These are phyloP conservation scores for Drosophila barbarae DNA, from an alignment of 2,888 invertebrate genomes.

Conservation along the genomic window DNA sequence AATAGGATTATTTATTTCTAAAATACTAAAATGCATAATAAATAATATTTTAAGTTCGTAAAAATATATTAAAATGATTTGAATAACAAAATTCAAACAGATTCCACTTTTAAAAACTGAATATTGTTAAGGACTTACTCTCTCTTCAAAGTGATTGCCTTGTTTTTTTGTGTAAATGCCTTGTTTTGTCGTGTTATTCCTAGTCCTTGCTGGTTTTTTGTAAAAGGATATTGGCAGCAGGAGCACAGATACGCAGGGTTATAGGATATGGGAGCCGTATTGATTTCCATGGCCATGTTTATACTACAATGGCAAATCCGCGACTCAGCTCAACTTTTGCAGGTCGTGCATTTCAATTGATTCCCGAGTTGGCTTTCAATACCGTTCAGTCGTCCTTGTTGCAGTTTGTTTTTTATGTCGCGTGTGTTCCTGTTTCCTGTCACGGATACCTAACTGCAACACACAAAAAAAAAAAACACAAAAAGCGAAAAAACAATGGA, in stretches of 20 bases:
- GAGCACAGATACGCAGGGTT: neutral
- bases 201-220: neutral
- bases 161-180: neutral
- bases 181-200: neutral
- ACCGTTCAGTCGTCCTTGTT: slow-evolving; percentile 38
- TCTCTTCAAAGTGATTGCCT: neutral
- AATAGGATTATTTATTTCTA: too few species aligned
- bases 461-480: neutral
- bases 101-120: neutral
- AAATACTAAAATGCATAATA: too few species aligned
- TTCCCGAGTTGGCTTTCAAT: slow-evolving; percentile 40
- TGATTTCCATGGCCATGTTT: slow-evolving; percentile 60
- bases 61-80: neutral
- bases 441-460: slow-evolving; percentile 34
- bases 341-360: slow-evolving; percentile 60
- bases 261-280: slow-evolving; percentile 33
- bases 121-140: too few species aligned
- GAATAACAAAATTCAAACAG: neutral
- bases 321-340: slow-evolving; percentile 49
- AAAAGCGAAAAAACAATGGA: slow-evolving; percentile 33
- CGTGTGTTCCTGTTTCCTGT: slow-evolving; percentile 48
- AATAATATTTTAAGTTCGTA: neutral
- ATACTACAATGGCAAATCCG: slow-evolving; percentile 58
- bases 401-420: slow-evolving; percentile 49
- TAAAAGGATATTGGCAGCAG: neutral